Evolutionary conservation across 2,797 vertebrate species (phyloP), one percentile per base, ranked within the genome.

Genomic region (Anguilla pacifica): DNA sequence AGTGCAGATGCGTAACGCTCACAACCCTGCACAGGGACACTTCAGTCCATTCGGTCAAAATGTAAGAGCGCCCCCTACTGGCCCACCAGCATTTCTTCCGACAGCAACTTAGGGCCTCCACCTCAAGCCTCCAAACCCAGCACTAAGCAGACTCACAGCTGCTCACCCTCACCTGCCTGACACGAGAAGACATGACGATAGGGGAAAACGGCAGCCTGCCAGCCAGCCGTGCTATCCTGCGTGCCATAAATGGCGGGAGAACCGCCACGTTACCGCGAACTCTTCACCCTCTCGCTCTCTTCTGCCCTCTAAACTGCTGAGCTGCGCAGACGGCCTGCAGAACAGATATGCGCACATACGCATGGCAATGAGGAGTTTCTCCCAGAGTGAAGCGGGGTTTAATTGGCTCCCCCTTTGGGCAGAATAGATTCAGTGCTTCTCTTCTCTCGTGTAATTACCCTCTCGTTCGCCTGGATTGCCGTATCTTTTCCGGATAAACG

Each of bases 401-500:
- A 49, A 81, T 13, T 81, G 46, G 19, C 19, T 51, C n/a, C 46
- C 39, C 35, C 39, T 5, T 43, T 81, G 2, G 77, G 77, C 77
- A 51, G 43, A 81, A 81, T 11, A 49, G 77, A 81, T 81, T 81
- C 39, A 39, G 39, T 49, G 39, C 5, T n/a, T 22, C 77, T 51
- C 15, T 81, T n/a, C 19, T 49, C 43, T 49, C 46, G 22, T 43
- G 49, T 81, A 81, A 81, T 81, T 81, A 81, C 43, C 39, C 77
- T 49, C 77, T 51, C 43, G 0, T 81, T 6, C 46, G 43, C 77
- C 39, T 10, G 43, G 43, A n/a, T 81, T 10, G 5, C 77, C 10
- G 51, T 19, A 81, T 51, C 49, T 43, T 81, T 81, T 81, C 77
- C 22, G 43, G 77, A 81, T 81, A 81, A 81, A 9, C 25, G 77